Base-by-base conservation (phyloP, 92 coral and sea anemone genomes). In the Porites rus region DNA sequence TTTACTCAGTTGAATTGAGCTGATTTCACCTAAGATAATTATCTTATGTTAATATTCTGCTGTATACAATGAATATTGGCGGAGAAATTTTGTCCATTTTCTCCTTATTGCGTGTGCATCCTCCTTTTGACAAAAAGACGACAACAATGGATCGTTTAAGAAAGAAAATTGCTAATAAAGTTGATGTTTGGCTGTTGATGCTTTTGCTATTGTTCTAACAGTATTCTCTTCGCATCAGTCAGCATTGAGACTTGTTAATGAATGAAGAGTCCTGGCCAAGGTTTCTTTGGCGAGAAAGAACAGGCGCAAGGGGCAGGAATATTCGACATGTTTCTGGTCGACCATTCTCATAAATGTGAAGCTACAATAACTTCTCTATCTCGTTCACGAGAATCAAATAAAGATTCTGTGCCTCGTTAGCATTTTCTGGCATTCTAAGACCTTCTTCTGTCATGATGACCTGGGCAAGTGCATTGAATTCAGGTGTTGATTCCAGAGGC, bases 341-440 rank as follows among this genome's bases (percentile, higher is more conserved):
- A 77, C 82, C 46, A 58, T n/a, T 56, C 62, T 12, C 85, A 81
- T 67, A 67, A 67, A 81, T 69, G 85, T 67, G 86, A 68, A 56
- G 64, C 89, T 86, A 77, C 72, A 64, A 9, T 78, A 78, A 63
- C 61, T 86, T 86, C 78, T 86, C 84, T 86, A 86, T 86, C 89
- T 78, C 79, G 76, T 78, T 59, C 50, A n/a, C n/a, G n/a, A n/a
- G n/a, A n/a, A n/a, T n/a, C n/a, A n/a, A n/a, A n/a, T n/a, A n/a
- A n/a, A n/a, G n/a, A n/a, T n/a, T n/a, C n/a, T n/a, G n/a, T n/a
- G n/a, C n/a, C n/a, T n/a, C n/a, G n/a, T n/a, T n/a, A n/a, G n/a
- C n/a, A n/a, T n/a, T n/a, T n/a, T n/a, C n/a, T n/a, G n/a, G n/a
- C n/a, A n/a, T n/a, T n/a, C n/a, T n/a, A n/a, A n/a, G n/a, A n/a